Conservation (phyloP, 2,113 vertebrate species). For the Cercocebus atys region DNA sequence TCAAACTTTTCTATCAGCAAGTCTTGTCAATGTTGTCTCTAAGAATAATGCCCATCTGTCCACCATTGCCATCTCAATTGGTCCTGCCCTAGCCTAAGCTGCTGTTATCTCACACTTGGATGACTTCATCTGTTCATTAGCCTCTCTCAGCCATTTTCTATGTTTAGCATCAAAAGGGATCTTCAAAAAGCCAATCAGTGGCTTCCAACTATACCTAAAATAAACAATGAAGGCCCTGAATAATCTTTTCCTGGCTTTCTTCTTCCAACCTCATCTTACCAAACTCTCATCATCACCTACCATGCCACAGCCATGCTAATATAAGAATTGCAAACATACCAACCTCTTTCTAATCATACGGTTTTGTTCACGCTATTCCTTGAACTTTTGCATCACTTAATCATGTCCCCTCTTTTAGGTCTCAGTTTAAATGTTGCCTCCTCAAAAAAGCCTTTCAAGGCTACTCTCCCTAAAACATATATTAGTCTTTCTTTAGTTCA, state of each 20-base stretch:
- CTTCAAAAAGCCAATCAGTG: neutral
- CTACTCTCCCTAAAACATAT: neutral
- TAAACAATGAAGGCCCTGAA: neutral
- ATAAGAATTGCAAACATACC: neutral
- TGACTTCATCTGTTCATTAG: neutral
- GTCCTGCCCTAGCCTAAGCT: neutral
- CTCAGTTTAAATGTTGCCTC: conserved; percentile 1
- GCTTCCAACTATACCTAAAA: neutral
- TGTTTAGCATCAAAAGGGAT: neutral
- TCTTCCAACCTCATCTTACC: neutral
- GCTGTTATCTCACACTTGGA: neutral
- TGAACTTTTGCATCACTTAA: neutral
- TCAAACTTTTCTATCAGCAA: neutral
- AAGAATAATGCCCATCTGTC: neutral
- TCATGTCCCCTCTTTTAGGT: neutral
- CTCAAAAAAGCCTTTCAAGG: neutral
- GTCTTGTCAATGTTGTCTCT: neutral
- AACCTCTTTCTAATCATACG: neutral
- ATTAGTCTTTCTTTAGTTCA: neutral
- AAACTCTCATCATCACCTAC: neutral
- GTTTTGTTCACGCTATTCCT: neutral
- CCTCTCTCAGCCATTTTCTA: neutral
- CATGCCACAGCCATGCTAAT: neutral
- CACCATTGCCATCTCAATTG: neutral
- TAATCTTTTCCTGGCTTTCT: neutral